Base-by-base conservation (phyloP, 2,113 vertebrate genomes). In the Anolis sagrei region DNA sequence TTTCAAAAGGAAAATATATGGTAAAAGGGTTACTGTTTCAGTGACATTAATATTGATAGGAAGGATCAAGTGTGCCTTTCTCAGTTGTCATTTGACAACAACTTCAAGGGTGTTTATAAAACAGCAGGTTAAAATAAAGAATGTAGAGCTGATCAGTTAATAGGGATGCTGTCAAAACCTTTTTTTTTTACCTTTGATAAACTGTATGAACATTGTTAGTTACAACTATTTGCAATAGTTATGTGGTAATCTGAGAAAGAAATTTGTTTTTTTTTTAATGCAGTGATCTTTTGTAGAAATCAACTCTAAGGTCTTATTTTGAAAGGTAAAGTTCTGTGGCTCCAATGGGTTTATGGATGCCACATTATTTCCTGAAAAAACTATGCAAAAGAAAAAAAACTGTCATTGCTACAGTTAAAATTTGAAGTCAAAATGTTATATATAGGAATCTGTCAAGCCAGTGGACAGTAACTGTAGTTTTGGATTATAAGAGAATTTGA, bases 11-110 rank as follows among this genome's bases (percentile, higher is more conserved):
- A 32, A 44, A 80, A 58, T 32, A 72, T 23, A 23, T 58, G 81
- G 76, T 9, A 2, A 8, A 91, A 82, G 27, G 72, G 44, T 1
- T 81, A n/a, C n/a, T n/a, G n/a, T 10, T 25, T 90, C 89, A 88
- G 74, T 70, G 54, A 54, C 2, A 34, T 44, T 58, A 32, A 69
- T 79, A 70, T 29, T 70, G 19, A 61, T 29, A 29, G n/a, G 34
- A 23, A 72, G 34, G 29, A 78, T 32, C 25, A 39, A 72, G 32
- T n/a, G 5, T 72, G 18, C 5, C 49, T 29, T 83, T 85, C 29
- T 23, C n/a, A 27, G 21, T 13, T 54, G 10, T n/a, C 10, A 54
- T 54, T 39, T 58, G 51, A 36, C 10, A 72, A 34, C 69, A 73
- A 18, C n/a, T 73, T 51, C 23, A 19, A 72, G 13, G 14, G 13